Evolutionary conservation across 2,888 invertebrate genomes (phyloP).

Genomic region (Chelonus formosanus): DNA sequence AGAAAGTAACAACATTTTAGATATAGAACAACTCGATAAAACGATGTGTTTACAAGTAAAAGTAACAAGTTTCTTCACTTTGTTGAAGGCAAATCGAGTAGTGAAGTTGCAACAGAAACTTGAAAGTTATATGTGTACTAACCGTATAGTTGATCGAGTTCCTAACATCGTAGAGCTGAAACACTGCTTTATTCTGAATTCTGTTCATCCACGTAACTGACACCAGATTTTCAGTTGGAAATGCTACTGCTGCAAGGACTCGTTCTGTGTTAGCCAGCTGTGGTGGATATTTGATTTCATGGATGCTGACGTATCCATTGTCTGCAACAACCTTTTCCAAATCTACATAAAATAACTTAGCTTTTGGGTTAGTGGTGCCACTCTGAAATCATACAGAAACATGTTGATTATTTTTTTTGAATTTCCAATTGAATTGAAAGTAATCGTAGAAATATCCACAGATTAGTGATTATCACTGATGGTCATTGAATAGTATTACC

Average conservation of each 20-base stretch:
- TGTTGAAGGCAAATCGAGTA: background rate
- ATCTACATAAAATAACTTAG: conserved; percentile 71
- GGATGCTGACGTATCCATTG: conserved; percentile 53
- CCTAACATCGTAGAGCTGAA: conserved; percentile 71
- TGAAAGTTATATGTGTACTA: conserved; percentile 32
- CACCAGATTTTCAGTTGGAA: conserved; percentile 76
- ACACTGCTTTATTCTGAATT: conserved; percentile 79
- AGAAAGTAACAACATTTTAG: background rate
- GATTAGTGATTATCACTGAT: no score
- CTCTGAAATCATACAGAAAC: conserved; percentile 64
- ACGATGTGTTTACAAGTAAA: background rate
- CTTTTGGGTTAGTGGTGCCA: conserved; percentile 75
- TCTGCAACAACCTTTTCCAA: conserved; percentile 61
- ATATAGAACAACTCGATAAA: background rate
- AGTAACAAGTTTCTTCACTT: conserved; percentile 5
- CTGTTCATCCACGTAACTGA: conserved; percentile 90
- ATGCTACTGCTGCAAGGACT: conserved; percentile 77
- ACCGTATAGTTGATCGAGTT: conserved; percentile 54
- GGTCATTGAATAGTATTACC: background rate
- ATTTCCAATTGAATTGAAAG: no score
- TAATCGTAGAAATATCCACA: no score
- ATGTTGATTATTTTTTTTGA: background rate
- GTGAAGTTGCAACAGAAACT: background rate
- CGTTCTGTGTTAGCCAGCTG: conserved; percentile 65
- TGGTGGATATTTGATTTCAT: conserved; percentile 61